Conservation (phyloP, 2,113 vertebrate genomes). For the Ia io region DNA sequence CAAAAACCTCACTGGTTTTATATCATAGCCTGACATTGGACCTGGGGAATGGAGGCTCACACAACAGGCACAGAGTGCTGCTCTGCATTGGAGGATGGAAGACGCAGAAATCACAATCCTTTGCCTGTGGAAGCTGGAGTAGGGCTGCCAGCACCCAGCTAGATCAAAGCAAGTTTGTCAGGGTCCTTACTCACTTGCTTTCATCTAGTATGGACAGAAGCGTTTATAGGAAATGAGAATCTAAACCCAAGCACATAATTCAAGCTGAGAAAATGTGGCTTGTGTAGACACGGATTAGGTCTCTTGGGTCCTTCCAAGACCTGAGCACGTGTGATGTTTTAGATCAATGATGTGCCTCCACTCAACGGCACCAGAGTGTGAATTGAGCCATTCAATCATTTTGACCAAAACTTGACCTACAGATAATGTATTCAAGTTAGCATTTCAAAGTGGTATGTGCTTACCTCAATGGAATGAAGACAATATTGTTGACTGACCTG, state of each 20-base stretch:
- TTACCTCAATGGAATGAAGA: slow-evolving; percentile 45
- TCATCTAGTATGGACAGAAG: neutral
- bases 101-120: neutral
- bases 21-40: neutral
- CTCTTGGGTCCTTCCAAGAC: neutral
- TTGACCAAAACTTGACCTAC: slow-evolving; percentile 31
- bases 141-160: neutral
- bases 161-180: neutral
- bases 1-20: neutral
- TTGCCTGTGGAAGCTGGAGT: neutral
- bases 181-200: neutral
- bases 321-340: neutral
- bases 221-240: slow-evolving; percentile 42
- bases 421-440: slow-evolving; percentile 9
- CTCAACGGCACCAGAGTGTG: slow-evolving; percentile 17
- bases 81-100: neutral
- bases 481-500: slow-evolving; percentile 26
- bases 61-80: neutral
- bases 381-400: neutral
- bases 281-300: neutral
- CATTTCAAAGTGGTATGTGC: slow-evolving; percentile 17
- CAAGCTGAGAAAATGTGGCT: slow-evolving; percentile 31
- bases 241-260: slow-evolving; percentile 34
- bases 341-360: neutral
- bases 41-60: neutral